Conservation (phyloP, 2,888 invertebrate genomes). For the Drosophila gaucha region DNA sequence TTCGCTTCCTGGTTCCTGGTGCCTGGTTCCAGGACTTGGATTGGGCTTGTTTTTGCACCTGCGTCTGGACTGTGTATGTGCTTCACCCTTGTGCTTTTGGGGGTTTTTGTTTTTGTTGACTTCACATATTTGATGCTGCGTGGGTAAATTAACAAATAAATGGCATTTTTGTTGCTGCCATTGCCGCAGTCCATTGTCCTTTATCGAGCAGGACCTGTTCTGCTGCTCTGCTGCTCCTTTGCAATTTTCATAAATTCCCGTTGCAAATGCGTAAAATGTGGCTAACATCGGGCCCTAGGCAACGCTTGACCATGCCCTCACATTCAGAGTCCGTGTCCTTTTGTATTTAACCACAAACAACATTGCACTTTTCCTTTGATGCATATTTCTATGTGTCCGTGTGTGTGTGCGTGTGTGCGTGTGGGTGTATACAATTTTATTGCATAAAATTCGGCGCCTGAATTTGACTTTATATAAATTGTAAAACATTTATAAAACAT, state of each 20-base stretch:
- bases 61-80: background rate
- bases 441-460: slow-evolving; percentile 25
- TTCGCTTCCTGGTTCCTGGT: slow-evolving; percentile 13
- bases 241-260: slow-evolving; percentile 72
- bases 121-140: slow-evolving; percentile 74
- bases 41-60: slow-evolving; percentile 23
- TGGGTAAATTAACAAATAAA: slow-evolving; percentile 79
- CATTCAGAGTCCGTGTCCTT: slow-evolving; percentile 21
- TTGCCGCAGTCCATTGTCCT: slow-evolving; percentile 24
- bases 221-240: slow-evolving; percentile 43
- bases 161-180: slow-evolving; percentile 62
- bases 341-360: slow-evolving; percentile 69
- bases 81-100: background rate
- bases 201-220: slow-evolving; percentile 33
- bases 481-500: slow-evolving; percentile 19
- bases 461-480: slow-evolving; percentile 1
- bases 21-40: background rate
- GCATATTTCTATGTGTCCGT: slow-evolving; percentile 47
- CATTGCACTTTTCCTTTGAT: slow-evolving; percentile 68
- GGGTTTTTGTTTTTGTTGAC: slow-evolving; percentile 47
- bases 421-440: slow-evolving; percentile 37
- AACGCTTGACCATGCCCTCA: slow-evolving; percentile 23
- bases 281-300: slow-evolving; percentile 38
- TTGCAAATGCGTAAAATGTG: slow-evolving; percentile 71
- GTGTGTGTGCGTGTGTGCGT: slow-evolving; percentile 1